Conservation (phyloP, 2,888 invertebrate species). For the Oscheius sp. region DNA sequence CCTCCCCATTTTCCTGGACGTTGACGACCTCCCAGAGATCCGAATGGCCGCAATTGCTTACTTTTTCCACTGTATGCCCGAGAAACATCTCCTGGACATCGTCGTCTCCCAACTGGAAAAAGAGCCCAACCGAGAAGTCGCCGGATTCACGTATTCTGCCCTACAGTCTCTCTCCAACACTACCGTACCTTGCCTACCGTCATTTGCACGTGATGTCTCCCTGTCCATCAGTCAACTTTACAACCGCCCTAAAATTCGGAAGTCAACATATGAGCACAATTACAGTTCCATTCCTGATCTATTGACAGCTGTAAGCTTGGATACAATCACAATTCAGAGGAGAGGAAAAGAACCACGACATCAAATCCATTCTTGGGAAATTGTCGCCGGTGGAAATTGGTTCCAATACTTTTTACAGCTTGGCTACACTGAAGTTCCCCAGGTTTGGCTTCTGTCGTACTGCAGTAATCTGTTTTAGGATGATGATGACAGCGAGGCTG, state of each 20-base stretch:
- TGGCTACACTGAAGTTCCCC: conserved; percentile 5
- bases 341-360: conserved; percentile 48
- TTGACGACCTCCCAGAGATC: conserved; percentile 55
- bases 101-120: conserved; percentile 48
- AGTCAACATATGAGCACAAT: conserved; percentile 16
- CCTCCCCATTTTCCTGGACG: conserved; percentile 64
- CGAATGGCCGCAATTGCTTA: conserved; percentile 61
- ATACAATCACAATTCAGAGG: conserved; percentile 54
- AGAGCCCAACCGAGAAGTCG: conserved; percentile 60
- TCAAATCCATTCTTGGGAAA: conserved; percentile 22
- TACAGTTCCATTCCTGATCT: not conserved
- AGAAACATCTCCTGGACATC: conserved; percentile 55
- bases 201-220: conserved; percentile 42
- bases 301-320: conserved; percentile 47
- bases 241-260: not conserved
- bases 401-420: conserved; percentile 15
- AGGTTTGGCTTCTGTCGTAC: too few species aligned
- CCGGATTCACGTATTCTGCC: conserved; percentile 55
- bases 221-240: conserved; percentile 35
- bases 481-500: not conserved
- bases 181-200: conserved; percentile 55
- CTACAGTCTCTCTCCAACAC: conserved; percentile 55
- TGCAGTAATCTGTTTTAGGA: not conserved
- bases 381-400: conserved; percentile 32
- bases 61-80: conserved; percentile 59